Conservation (phyloP, 2,888 invertebrate species). For the Epirrhoe alternata region DNA sequence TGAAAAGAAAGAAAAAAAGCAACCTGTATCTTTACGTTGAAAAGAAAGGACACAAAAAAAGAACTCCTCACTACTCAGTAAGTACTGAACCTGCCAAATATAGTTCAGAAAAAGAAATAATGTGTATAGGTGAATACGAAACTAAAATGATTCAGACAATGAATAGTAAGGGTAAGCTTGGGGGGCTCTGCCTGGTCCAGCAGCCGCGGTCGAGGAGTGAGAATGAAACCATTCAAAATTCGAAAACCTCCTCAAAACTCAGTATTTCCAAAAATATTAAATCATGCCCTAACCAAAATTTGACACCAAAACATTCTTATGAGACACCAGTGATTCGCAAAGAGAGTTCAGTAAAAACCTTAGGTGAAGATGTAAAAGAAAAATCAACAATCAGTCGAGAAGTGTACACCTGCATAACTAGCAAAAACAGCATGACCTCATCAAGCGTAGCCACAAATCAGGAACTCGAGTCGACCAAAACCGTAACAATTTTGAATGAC, state of each 20-base stretch:
- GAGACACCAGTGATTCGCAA: conserved; percentile 1
- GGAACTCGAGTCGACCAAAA: conserved; percentile 34
- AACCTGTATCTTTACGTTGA: conserved; percentile 4
- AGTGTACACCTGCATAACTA: conserved; percentile 11
- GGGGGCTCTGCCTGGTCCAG: not conserved
- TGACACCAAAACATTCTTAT: not conserved
- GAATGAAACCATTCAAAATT: not conserved
- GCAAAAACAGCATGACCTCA: conserved; percentile 18
- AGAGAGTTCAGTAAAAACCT: not conserved
- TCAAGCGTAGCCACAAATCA: conserved; percentile 32
- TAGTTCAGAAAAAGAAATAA: not conserved
- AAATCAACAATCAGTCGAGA: conserved; percentile 18
- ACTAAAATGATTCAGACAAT: not conserved
- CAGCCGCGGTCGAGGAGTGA: not conserved
- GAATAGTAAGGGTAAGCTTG: not conserved
- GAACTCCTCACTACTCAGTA: not conserved
- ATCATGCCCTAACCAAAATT: not conserved
- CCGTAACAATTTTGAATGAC: conserved; percentile 31
- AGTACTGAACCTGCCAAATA: conserved; percentile 17
- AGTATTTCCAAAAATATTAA: not conserved
- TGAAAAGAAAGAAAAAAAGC: conserved; percentile 38
- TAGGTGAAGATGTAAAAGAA: not conserved
- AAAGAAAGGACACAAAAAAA: not conserved
- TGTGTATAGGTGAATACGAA: not conserved
- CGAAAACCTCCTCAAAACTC: not conserved